Base-by-base conservation (phyloP, 2,797 vertebrate species). In the Phrynocephalus vlangalii region DNA sequence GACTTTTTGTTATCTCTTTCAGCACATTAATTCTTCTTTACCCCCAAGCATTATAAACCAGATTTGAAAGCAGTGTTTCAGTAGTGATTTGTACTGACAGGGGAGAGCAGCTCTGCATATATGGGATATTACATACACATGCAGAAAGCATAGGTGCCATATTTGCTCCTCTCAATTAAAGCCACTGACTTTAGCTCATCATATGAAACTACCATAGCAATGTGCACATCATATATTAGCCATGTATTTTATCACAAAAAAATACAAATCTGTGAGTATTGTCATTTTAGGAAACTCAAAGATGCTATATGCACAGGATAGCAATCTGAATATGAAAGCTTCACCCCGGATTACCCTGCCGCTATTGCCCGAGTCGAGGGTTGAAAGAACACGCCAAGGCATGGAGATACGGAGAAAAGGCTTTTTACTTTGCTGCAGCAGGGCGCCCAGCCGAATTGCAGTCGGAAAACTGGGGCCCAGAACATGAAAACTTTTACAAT, bases 1-100 rank as follows among this genome's bases (percentile, higher is more conserved):
- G 60, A 33, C 48, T 83, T 72, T 33, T 33, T 83, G 63, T 83
- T 63, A 71, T 83, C 28, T 71, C 38, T 72, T 83, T 83, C 30
- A 52, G 68, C 28, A 24, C 50, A 72, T 1, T 66, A 72, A 15
- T 20, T 50, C 68, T 50, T 22, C 48, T 18, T 30, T 28, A 72
- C n/a, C 20, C n/a, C 82, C 6, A 11, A 10, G n/a, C 18, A 33
- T 28, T 56, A 28, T 22, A 33, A 33, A 52, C 48, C 48, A 72
- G 6, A 30, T 56, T 72, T 71, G n/a, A 56, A 83, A 0, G 28
- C 13, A 20, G 33, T 4, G 38, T 68, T 82, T 28, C 79, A 67
- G 11, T 28, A 28, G 26, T 18, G 38, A 52, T 28, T 24, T 11
- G 26, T 52, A 26, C 38, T 38, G 33, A 8, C 22, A 33, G 8